Conservation (phyloP, 2,888 invertebrate genomes). For the Nemurella pictetii region DNA sequence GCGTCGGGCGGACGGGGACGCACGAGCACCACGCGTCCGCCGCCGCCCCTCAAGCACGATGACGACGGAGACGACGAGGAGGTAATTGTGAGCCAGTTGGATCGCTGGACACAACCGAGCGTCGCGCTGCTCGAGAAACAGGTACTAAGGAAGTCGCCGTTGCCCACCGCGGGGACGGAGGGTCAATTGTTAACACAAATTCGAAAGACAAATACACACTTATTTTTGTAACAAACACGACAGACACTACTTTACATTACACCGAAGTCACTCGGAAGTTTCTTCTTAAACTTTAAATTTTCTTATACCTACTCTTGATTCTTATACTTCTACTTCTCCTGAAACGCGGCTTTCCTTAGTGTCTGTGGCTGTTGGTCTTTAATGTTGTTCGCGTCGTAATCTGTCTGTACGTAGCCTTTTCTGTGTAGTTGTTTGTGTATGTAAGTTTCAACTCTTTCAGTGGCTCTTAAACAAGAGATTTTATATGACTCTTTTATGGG, state of each 20-base stretch:
- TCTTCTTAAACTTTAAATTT: neutral
- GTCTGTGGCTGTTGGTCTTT: constrained; percentile 2
- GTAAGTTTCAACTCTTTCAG: neutral
- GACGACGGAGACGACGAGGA: constrained; percentile 27
- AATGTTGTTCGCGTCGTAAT: neutral
- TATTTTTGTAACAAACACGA: neutral
- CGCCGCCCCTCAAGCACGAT: constrained; percentile 10
- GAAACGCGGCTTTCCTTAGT: constrained; percentile 9
- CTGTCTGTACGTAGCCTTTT: neutral
- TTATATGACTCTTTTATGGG: no score
- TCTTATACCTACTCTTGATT: neutral
- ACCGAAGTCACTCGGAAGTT: neutral
- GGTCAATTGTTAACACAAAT: neutral
- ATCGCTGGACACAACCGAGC: constrained; percentile 47
- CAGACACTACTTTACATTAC: neutral
- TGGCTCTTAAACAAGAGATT: no score
- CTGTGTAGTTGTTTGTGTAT: neutral
- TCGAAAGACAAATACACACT: neutral
- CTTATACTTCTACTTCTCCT: neutral
- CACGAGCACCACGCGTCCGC: neutral
- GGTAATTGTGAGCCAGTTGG: constrained; percentile 39
- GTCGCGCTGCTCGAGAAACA: constrained; percentile 48
- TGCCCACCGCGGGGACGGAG: neutral
- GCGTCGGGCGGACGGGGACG: neutral
- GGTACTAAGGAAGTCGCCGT: constrained; percentile 43